Evolutionary conservation across 2,113 vertebrate species (phyloP).

Genomic region (Sylvia atricapilla): DNA sequence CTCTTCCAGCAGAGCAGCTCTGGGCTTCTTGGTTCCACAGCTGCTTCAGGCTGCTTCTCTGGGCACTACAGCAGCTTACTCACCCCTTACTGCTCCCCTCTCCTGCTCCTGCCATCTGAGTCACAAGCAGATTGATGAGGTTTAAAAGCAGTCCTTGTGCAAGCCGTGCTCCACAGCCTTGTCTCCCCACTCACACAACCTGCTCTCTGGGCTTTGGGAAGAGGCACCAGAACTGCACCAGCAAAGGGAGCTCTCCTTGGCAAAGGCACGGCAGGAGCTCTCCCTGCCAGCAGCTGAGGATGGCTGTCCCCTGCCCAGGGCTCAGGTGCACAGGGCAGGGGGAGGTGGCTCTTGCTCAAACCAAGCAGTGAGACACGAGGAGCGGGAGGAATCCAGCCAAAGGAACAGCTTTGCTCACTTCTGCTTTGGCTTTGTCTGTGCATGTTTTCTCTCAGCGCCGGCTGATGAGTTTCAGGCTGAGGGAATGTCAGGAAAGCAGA

Average conservation of each 20-base stretch:
- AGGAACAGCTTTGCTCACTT: conserved; percentile 49
- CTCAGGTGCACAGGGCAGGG: neutral
- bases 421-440: neutral
- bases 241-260: neutral
- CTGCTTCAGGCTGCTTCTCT: neutral
- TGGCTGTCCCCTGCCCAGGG: neutral
- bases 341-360: neutral
- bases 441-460: neutral
- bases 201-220: neutral
- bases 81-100: neutral
- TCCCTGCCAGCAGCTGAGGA: neutral
- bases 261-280: neutral
- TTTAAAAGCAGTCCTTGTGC: neutral
- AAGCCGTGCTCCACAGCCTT: neutral
- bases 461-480: conserved; percentile 46
- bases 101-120: neutral
- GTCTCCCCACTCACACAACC: neutral
- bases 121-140: neutral
- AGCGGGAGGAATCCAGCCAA: conserved; percentile 13
- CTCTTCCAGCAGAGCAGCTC: neutral
- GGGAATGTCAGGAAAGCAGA: neutral
- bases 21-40: neutral
- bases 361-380: neutral
- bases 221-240: rapidly evolving
- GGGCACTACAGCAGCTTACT: neutral